Evolutionary conservation across 2,113 vertebrate genomes (phyloP), one percentile per base, ranked within the genome.

Genomic region (Protomyctophum bolini): DNA sequence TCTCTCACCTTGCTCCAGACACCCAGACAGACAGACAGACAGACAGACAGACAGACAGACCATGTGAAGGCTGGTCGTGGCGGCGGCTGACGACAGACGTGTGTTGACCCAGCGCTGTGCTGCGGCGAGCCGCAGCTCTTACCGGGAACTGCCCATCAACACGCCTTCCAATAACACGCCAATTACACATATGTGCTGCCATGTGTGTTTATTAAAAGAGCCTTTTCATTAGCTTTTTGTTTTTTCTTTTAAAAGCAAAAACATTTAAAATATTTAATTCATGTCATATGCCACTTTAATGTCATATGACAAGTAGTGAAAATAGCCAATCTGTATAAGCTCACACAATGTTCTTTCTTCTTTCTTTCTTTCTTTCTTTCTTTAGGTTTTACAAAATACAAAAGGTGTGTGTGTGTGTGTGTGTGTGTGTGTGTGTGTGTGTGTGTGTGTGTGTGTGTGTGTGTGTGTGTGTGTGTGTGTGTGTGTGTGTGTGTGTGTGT

Each of bases 101-200:
- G 33, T 41, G 33, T 41, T 41, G 33, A 41, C 33, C 33, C 33
- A 41, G 33, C 33, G 33, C 33, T 41, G 33, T 41, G 68, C 72
- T 84, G 81, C 76, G 83, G 84, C 70, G 62, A 72, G 59, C 41
- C 70, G 72, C 51, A 58, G 65, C 12, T 59, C 68, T 75, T 29
- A 75, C 72, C 63, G 62, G 68, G 82, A 77, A 72, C 76, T 59
- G 57, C 68, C 33, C 74, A 73, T 79, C 70, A 80, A 84, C 33
- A 41, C 33, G 85, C 70, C 80, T 83, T 89, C 85, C 84, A 84
- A 87, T 77, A 87, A 88, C 85, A 86, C 49, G 75, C 77, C 59
- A 73, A 73, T 74, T 79, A 70, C 80, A 86, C 6, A 12, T 68
- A 52, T 81, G 73, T 80, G 82, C 77, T 80, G 33, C 33, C 71